Conservation (phyloP, 2,888 invertebrate species). For the Dicroscelio sp. region DNA sequence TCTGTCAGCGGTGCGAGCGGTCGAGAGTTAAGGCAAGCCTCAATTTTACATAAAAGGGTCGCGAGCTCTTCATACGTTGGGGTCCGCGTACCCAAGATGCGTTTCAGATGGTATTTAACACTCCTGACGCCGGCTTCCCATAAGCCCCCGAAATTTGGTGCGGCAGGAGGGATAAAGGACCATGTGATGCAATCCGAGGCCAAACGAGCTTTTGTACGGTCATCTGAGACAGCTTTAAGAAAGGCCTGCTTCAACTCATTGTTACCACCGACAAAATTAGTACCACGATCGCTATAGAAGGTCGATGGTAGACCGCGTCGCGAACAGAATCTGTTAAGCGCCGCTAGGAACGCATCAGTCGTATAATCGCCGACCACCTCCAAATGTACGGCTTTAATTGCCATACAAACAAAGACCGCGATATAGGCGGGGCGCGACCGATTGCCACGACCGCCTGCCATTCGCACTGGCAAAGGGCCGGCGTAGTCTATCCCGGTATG, state of each 20-base stretch:
- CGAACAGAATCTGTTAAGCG: background rate
- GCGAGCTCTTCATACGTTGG: too few species aligned
- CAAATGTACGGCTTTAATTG: background rate
- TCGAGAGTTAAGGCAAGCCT: too few species aligned
- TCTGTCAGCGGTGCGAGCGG: too few species aligned
- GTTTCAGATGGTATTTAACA: too few species aligned
- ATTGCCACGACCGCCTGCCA: background rate
- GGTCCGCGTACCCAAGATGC: too few species aligned
- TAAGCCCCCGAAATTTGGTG: background rate
- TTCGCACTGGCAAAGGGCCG: background rate
- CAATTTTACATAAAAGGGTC: too few species aligned
- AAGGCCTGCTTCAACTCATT: background rate
- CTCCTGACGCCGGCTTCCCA: background rate
- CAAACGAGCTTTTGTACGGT: background rate
- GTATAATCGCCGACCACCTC: background rate
- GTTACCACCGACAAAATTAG: background rate
- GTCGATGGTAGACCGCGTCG: background rate
- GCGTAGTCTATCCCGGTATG: slow-evolving; percentile 11
- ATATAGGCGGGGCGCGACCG: background rate
- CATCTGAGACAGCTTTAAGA: background rate
- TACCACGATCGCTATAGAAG: background rate
- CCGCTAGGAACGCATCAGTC: background rate
- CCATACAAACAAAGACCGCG: slow-evolving; percentile 4
- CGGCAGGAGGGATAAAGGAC: background rate
- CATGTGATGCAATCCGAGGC: too few species aligned